Base-by-base conservation (phyloP, 2,797 vertebrate species). In the Mastacembelus armatus region DNA sequence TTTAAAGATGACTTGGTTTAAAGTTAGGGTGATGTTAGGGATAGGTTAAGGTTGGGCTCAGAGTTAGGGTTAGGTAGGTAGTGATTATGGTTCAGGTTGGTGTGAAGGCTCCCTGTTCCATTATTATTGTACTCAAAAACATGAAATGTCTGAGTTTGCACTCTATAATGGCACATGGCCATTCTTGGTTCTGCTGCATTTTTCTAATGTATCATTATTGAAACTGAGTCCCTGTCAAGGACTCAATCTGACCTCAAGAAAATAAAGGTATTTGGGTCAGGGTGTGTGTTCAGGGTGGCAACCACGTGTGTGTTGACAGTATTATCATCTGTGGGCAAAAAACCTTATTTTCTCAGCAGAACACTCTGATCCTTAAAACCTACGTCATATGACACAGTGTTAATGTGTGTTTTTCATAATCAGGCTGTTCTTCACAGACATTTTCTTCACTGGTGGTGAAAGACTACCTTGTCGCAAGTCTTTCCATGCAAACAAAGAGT, bases 331-430 rank as follows among this genome's bases (percentile, higher is more conserved):
- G 84, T 80, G 76, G 77, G 56, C 75, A 66, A 50, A 78, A 62
- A 75, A 79, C 86, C 60, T 71, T 71, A 51, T 80, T 81, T 84
- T 85, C 76, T 89, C 87, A 90, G 89, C 90, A 85, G 56, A 89
- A 79, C 45, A 2, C 47, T 3, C 56, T 74, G 84, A 85, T 77
- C 77, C 81, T 78, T 58, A 55, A 81, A 65, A 61, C 58, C 68
- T 51, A 48, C 67, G 48, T 61, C 15, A 11, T 70, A 64, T 18
- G 2, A 77, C 48, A 21, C 18, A 12, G 26, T 60, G 55, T 60
- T 36, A 15, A 32, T 62, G 51, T 71, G 62, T 43, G 40, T 68
- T 45, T 71, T 69, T 79, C 30, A 18, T 38, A 19, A 45, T 32
- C 10, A 21, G 27, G 40, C 30, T 58, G 12, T 39, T 58, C 32